Base-by-base conservation (phyloP, 2,888 invertebrate species). In the Pinctada fucata region DNA sequence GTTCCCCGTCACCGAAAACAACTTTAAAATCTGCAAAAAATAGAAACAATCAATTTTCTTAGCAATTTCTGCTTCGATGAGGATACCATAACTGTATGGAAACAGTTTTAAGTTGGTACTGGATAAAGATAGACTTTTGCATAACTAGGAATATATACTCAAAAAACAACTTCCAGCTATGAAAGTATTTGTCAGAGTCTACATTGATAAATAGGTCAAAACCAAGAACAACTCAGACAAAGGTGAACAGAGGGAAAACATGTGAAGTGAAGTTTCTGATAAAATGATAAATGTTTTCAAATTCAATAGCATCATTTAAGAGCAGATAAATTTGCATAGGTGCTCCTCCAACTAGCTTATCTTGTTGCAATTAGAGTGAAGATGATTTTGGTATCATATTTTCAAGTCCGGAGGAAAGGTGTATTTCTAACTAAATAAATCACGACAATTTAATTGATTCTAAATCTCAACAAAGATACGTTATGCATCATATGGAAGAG, bases 321-420 rank as follows among this genome's bases (percentile, higher is more conserved):
- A 31, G 31, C 31, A 31, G 31, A 31, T 31, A 31, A 31, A 31
- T 31, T 31, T 31, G 31, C 31, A 31, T 31, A 31, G 31, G 16
- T 66, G 66, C 31, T 31, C 47, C 66, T 45, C 45, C 47, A 63
- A 1, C 31, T 31, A 31, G 31, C 31, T 31, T 31, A 31, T 31
- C 31, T 31, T 31, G 31, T 31, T 31, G 31, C 31, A 48, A 64
- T 45, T 49, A 73, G 16, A 49, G 31, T 75, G 58, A 48, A n/a
- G 31, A 31, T 31, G 31, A 31, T 31, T 31, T 31, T 31, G 31
- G 31, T 31, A 75, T 31, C 47, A 16, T 68, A 52, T 75, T 68
- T 50, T 66, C 75, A 52, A 47, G 58, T 75, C 47, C 49, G 31
- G 75, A 75, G 48, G 68, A 71, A 10, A 51, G 71, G 6, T 71